Base-by-base conservation (phyloP, 1,140 invertebrate genomes). In the Papilio dardanus region DNA sequence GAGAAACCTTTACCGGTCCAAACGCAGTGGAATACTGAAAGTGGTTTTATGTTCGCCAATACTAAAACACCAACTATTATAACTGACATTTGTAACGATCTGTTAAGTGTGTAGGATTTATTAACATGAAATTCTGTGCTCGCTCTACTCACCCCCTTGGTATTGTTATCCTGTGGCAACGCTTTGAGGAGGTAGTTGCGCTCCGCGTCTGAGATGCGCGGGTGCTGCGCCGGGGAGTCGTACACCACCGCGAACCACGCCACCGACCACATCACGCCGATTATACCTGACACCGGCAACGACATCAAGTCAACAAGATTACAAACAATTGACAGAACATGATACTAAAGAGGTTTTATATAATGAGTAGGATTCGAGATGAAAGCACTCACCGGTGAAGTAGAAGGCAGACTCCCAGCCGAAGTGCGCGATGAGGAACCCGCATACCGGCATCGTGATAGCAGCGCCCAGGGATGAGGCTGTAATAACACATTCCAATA, bases 391-490 rank as follows among this genome's bases (percentile, higher is more conserved):
- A 93, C 97, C 97, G 35, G 97, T 97, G 71, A 97, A 95, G 86
- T 98, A 98, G 93, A 98, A 98, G 7, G 97, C 96, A 8, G 96
- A 97, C 74, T 97, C 96, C 97, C 97, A 98, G 3, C 97, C 97
- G 46, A 96, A 92, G n/a, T 95, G 94, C 7, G 95, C 96, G 80
- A 97, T 97, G 31, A 98, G 93, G 80, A 95, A 96, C 24, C 97
- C 97, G 83, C 96, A 97, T 42, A 97, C 94, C 8, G 97, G 97
- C 95, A 98, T 96, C 0, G 97, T 97, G 28, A 97, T 94, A 1
- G 97, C 97, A 2, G 97, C 97, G 28, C 97, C 97, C 75, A 98
- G 93, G 0, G 97, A 96, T 21, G 97, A 97, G 1, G 97, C 96
- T 97, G 89, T 14, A 89, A 92, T 67, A 79, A 86, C 87, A 74